These are phyloP conservation scores for Maccullochella peelii DNA, from an alignment of 2,113 vertebrate genomes.

Conservation along the genomic window DNA sequence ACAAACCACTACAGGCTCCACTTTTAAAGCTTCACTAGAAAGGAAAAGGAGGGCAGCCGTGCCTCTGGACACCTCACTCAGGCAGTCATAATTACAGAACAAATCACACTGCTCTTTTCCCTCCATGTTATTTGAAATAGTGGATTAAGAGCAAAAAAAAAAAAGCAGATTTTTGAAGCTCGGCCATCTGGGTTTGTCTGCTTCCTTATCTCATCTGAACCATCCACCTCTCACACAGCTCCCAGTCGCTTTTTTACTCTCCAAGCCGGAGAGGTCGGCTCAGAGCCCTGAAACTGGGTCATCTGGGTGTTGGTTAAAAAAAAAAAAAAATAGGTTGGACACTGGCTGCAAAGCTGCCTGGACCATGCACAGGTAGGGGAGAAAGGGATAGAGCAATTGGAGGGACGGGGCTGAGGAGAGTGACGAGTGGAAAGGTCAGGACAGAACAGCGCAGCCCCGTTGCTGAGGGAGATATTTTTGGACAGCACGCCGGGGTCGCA, in stretches of 20 bases:
- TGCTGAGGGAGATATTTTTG: constrained; percentile 73
- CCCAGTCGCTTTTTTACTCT: constrained; percentile 64
- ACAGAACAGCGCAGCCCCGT: constrained; percentile 56
- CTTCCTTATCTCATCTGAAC: constrained; percentile 78
- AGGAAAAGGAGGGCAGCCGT: constrained; percentile 59
- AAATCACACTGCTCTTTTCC: constrained; percentile 68
- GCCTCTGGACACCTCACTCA: constrained; percentile 56
- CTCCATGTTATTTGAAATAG: constrained; percentile 69
- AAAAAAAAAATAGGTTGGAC: constrained; percentile 19
- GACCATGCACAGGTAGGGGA: constrained; percentile 56
- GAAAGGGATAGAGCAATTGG: constrained; percentile 38
- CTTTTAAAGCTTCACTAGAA: constrained; percentile 56
- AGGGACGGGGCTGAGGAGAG: constrained; percentile 44
- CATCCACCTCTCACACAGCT: constrained; percentile 73
- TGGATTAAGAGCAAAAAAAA: constrained; percentile 69
- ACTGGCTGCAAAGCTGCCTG: constrained; percentile 56
- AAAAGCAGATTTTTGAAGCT: constrained; percentile 50
- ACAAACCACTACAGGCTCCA: constrained; percentile 44
- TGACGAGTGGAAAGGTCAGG: constrained; percentile 67
- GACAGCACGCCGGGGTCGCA: constrained; percentile 55
- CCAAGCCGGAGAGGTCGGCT: constrained; percentile 65
- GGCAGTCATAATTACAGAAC: constrained; percentile 68
- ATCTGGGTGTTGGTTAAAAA: constrained; percentile 64
- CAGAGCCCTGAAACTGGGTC: constrained; percentile 77
- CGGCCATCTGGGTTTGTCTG: constrained; percentile 61